Base-by-base conservation (phyloP, 2,888 invertebrate species). In the Nemotelus nigrinus region DNA sequence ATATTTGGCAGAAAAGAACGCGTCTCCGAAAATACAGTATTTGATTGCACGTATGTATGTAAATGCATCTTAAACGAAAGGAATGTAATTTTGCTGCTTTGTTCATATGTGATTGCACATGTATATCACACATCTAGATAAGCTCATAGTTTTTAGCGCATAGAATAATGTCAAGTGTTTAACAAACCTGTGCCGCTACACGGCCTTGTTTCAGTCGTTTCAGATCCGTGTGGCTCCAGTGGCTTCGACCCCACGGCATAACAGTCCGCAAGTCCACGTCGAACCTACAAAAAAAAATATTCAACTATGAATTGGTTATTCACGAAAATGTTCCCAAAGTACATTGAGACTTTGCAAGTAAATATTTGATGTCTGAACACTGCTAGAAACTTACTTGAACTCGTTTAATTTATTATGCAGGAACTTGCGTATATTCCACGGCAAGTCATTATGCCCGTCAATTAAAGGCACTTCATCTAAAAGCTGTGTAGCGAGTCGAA, bases 401-500 rank as follows among this genome's bases (percentile, higher is more conserved):
- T 94, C 94, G 86, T 93, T 93, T 83, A 96, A 91, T 86, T 93
- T 93, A 88, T 96, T 96, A 88, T 95, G 95, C 86, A 95, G 90
- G 88, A 96, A 95, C 88, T 95, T 95, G 82, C 96, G 90, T 86
- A 96, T 94, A 88, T 96, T 96, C 95, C 95, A 96, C 10, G 96
- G 95, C 81, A 96, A 89, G 87, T 96, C 96, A 88, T 96, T 96
- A 90, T 96, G 96, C 81, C 95, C 95, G 87, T 94, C 94, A 82
- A 94, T 90, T 82, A 94, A 91, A 81, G 94, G 94, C 82, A 93
- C 93, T 88, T 93, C 93, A 85, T 93, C 92, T 80, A 94, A 88
- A 47, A 94, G 89, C 81, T 93, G 90, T 79, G 92, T 91, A 8
- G 93, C 93, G 78, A 93, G 91, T 82, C 93, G 92, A 80, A 94